Conservation (phyloP, 1,140 invertebrate species). For the Cherax quadricarinatus region DNA sequence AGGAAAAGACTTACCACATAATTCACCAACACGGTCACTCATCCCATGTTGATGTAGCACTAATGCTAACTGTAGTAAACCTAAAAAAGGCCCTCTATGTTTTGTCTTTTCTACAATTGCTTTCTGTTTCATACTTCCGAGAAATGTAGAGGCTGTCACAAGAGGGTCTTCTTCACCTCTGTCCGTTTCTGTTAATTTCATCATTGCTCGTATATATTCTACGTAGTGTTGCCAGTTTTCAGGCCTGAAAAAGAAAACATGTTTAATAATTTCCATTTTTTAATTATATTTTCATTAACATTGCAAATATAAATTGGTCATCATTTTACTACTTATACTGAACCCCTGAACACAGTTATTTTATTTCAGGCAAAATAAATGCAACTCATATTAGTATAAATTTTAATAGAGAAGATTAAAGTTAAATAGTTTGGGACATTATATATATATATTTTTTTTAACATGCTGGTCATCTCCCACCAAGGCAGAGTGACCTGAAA, state of each 20-base stretch:
- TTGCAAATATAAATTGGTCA: too few relatives aligned
- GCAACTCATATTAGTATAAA: too few relatives aligned
- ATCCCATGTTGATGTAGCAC: conserved; percentile 22
- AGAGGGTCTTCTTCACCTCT: conserved; percentile 21
- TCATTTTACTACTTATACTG: too few relatives aligned
- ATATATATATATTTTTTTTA: too few relatives aligned
- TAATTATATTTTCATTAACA: too few relatives aligned
- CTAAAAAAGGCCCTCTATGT: conserved; percentile 48
- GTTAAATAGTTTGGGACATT: too few relatives aligned
- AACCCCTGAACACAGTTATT: too few relatives aligned
- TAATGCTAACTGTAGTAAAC: conserved; percentile 51
- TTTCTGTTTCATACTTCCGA: not conserved
- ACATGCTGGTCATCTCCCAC: too few relatives aligned
- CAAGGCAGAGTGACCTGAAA: too few relatives aligned
- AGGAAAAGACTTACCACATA: conserved; percentile 39
- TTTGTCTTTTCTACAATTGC: not conserved
- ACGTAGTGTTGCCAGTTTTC: conserved; percentile 73
- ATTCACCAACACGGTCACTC: conserved; percentile 6
- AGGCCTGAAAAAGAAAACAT: conserved; percentile 31
- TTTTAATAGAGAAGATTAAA: too few relatives aligned
- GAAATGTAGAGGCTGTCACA: conserved; percentile 6
- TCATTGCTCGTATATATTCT: conserved; percentile 43
- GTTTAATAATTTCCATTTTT: too few relatives aligned
- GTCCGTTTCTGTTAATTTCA: conserved; percentile 34
- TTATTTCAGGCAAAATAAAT: too few relatives aligned